Conservation (phyloP, 64 coral and sea anemone species). For the Stichodactyla helianthus region DNA sequence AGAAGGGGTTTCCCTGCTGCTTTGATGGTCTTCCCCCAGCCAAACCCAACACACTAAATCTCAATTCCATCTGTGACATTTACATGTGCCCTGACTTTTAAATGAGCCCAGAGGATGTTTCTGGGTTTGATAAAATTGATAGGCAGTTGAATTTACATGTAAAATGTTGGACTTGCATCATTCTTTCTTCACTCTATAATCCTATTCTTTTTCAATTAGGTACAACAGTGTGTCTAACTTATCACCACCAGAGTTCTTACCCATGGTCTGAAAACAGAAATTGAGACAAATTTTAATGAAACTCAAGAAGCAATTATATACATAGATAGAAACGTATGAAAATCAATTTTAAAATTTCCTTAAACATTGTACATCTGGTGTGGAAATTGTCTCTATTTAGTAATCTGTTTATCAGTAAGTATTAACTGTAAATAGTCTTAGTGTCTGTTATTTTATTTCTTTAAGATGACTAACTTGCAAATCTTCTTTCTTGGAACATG, state of each 20-base stretch:
- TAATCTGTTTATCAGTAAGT: not conserved
- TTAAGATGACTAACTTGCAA: not conserved
- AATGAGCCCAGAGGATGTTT: too few relatives aligned
- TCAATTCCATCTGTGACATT: too few relatives aligned
- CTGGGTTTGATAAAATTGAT: too few relatives aligned
- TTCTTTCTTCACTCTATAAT: not conserved
- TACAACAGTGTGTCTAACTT: constrained; percentile 65
- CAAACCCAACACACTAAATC: too few relatives aligned
- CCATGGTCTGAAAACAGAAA: constrained; percentile 44
- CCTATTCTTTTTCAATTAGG: constrained; percentile 20
- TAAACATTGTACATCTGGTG: not conserved
- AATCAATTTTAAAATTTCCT: constrained; percentile 8
- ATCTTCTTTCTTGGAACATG: not conserved
- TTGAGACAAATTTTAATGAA: not conserved
- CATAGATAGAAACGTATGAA: constrained; percentile 8
- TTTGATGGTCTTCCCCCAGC: too few relatives aligned
- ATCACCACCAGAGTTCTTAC: constrained; percentile 61
- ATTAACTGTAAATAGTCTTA: not conserved
- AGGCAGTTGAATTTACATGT: too few relatives aligned
- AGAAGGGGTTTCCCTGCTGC: too few relatives aligned
- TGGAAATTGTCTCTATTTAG: not conserved
- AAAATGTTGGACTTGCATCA: too few relatives aligned
- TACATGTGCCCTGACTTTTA: too few relatives aligned
- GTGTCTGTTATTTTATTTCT: not conserved
- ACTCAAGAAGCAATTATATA: not conserved